Evolutionary conservation across 2,113 vertebrate species (phyloP).

Genomic region (Anser brachyrhynchus): DNA sequence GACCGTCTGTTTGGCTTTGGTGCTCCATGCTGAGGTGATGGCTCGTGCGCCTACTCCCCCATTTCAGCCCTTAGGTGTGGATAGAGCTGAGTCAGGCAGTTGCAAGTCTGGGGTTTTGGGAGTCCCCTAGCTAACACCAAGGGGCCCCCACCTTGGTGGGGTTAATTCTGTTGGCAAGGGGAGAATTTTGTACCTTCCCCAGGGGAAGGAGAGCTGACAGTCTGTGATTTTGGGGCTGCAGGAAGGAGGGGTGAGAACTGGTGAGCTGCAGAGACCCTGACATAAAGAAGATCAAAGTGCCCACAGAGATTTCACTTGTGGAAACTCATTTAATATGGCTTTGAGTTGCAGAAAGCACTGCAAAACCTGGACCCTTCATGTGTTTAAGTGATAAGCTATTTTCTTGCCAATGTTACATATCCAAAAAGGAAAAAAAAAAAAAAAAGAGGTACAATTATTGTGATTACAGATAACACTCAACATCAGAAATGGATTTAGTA

Average conservation of each 20-base stretch:
- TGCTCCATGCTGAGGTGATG: background rate
- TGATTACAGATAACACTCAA: slow-evolving; percentile 27
- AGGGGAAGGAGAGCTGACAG: background rate
- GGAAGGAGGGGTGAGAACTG: background rate
- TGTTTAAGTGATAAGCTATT: background rate
- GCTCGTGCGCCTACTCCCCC: rapidly evolving
- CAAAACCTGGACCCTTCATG: background rate
- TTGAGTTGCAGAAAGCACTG: background rate
- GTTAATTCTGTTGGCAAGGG: rapidly evolving
- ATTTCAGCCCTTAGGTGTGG: background rate
- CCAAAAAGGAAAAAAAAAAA: slow-evolving; percentile 12
- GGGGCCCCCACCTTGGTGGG: background rate
- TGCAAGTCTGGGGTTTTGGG: background rate
- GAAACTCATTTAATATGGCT: background rate
- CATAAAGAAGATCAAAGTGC: background rate
- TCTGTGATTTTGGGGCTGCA: background rate
- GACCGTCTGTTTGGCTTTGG: background rate
- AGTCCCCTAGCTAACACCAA: background rate
- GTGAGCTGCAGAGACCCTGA: background rate
- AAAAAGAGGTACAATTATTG: slow-evolving; percentile 40
- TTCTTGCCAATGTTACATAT: background rate
- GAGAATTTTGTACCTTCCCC: background rate
- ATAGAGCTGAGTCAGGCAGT: background rate
- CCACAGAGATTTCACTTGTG: background rate
- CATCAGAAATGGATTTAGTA: slow-evolving; percentile 36